Conservation (phyloP, 2,888 invertebrate genomes). For the Trachelus stipa region DNA sequence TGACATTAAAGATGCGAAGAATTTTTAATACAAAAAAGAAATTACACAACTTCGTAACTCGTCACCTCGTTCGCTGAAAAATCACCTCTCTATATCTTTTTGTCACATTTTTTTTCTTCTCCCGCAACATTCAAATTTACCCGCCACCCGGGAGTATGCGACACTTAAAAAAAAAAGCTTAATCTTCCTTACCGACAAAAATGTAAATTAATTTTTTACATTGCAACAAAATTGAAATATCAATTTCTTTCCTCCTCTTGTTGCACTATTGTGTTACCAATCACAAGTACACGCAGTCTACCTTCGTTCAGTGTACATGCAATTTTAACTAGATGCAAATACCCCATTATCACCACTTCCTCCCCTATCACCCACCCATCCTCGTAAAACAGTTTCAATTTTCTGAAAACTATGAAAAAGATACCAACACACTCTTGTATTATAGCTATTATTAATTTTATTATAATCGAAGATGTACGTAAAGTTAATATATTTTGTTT, state of each 20-base stretch:
- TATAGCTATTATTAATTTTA: conserved; percentile 55
- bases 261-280: no score
- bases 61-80: neutral
- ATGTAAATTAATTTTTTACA: no score
- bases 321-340: no score
- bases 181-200: no score
- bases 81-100: neutral
- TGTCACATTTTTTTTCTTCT: neutral
- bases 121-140: neutral
- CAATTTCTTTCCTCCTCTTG: no score
- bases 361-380: neutral
- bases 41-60: neutral
- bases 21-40: neutral
- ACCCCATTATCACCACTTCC: no score
- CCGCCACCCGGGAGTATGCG: neutral
- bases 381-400: neutral
- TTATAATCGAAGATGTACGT: conserved; percentile 51
- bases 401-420: neutral
- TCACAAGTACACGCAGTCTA: no score
- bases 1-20: neutral
- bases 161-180: neutral
- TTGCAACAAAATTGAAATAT: no score
- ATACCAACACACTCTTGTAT: conserved; percentile 48
- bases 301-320: no score
- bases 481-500: conserved; percentile 59